Base-by-base conservation (phyloP, 2,888 invertebrate genomes). In the Malthinus seriepunctatus region DNA sequence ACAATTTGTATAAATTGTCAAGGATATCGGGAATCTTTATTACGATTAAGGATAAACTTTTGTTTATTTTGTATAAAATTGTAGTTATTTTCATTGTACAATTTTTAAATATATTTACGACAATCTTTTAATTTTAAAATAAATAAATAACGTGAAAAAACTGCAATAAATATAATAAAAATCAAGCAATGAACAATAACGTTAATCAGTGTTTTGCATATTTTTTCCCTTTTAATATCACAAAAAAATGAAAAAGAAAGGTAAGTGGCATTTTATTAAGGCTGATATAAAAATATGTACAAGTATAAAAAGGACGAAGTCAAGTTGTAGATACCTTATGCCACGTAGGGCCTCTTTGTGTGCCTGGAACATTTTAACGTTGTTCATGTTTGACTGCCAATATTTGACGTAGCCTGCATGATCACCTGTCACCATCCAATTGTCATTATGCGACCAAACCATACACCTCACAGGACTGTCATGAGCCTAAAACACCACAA, bases 341-440 rank as follows among this genome's bases (percentile, higher is more conserved):
- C 97, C 97, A 80, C 99, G 88, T 71, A 99, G 91, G 67, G 99
- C 95, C 85, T 99, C 99, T 87, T 99, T 98, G 81, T 99, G 99
- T 56, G 98, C 99, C 82, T 98, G 98, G 84, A 96, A 99, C 97
- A 99, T 98, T 86, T 99, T 98, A 57, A 99, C 99, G 83, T 99
- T 99, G 84, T 99, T 99, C 99, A 99, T 99, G 82, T 99, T 99
- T 71, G 97, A 95, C 84, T 99, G 99, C 99, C 99, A 99, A 82
- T 99, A 99, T 77, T 99, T 99, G 66, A 99, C 95, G 79, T 94
- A 99, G 60, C 99, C 99, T 50, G 92, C 91, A 78, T 98, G 97
- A 81, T 99, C 99, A 14, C 95, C 99, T 0, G 98, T 98, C 61
- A 99, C 93, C 96, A 99, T 97, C 99, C 99, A 99, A 71, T 93